Base-by-base conservation (phyloP, 2,888 invertebrate species). In the Monoplex corrugatus region DNA sequence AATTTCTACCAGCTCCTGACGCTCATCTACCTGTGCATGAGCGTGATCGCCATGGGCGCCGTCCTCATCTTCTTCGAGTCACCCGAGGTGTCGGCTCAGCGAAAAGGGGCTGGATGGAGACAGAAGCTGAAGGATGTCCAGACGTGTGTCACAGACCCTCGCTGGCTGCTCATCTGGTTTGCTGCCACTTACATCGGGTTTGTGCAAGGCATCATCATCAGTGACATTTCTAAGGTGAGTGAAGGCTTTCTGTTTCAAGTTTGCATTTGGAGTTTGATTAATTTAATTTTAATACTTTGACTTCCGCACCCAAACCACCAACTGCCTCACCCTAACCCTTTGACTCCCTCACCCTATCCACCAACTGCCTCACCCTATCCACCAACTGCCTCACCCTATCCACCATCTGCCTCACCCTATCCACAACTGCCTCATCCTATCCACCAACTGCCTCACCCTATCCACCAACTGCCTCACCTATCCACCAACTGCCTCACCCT, bases 141-240 rank as follows among this genome's bases (percentile, higher is more conserved):
- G 10, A 89, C 91, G 32, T 93, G 93, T 84, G 86, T 93, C 28
- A 91, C 90, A n/a, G 93, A 93, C 19, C 93, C 92, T 3, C 92
- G 92, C 0, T 94, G 93, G 90, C 83, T 92, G 28, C 91, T 93
- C 43, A 90, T 92, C 28, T 93, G 93, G 83, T 90, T 93, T n/a
- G 90, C 94, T 32, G 94, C 94, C 91, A 86, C 93, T n/a, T 94
- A 94, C 87, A 93, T 93, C 19, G 94, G 94, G 5, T 94, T 94
- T 91, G 93, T 93, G n/a, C 94, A 94, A 85, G 94, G 93, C 32
- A 91, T 94, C 82, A 93, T 94, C 68, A 94, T 94, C 78, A 92
- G 93, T 63, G 94, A 93, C 87, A 93, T 94, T 32, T 93, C 94
- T 28, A 94, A 94, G 94, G 94, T 94, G 91, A 89, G 90, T 43